A percentile compares a stretch with the other conserved stretches of the same genome.
Evolutionary conservation across 1,140 invertebrate genomes (phyloP).

Genomic region (Cydia strobilella): DNA sequence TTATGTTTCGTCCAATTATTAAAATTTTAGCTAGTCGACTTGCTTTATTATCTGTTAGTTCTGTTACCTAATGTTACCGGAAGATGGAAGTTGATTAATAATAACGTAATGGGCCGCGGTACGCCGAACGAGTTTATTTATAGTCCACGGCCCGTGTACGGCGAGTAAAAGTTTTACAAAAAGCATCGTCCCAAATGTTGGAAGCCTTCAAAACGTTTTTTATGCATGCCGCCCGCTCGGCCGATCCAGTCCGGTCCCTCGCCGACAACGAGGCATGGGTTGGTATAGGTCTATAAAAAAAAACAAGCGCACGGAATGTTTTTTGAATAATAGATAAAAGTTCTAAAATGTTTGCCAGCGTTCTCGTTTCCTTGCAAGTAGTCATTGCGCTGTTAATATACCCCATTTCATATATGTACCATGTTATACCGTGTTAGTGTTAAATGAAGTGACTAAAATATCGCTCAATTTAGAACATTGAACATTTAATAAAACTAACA

Average conservation of each 20-base stretch:
- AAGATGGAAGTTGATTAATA: slow-evolving; percentile 31
- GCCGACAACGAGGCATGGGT: slow-evolving; percentile 51
- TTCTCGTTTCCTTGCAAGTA: background rate
- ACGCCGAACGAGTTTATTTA: slow-evolving; percentile 59
- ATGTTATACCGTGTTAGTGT: no score
- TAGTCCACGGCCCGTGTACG: slow-evolving; percentile 40
- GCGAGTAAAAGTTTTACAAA: slow-evolving; percentile 57
- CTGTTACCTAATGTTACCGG: slow-evolving; percentile 38
- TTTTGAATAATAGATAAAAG: background rate
- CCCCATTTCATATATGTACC: no score
- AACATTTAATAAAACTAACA: background rate
- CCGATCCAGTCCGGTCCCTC: slow-evolving; percentile 44
- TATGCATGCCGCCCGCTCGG: slow-evolving; percentile 45
- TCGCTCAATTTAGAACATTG: background rate
- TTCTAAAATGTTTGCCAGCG: background rate
- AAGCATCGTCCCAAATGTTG: slow-evolving; percentile 61
- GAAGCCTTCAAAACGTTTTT: slow-evolving; percentile 55
- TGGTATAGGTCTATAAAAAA: slow-evolving; percentile 60
- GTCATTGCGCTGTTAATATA: background rate
- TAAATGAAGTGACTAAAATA: background rate
- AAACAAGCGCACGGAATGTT: slow-evolving; percentile 11
- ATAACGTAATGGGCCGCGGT: slow-evolving; percentile 44
- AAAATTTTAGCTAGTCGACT: background rate
- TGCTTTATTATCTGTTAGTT: slow-evolving; percentile 33
- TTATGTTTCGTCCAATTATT: no score